Percentiles rank a stretch among this genome's conserved stretches.
These are phyloP conservation scores for Crenichthys baileyi DNA, from an alignment of 2,797 vertebrate species.

Conservation along the genomic window DNA sequence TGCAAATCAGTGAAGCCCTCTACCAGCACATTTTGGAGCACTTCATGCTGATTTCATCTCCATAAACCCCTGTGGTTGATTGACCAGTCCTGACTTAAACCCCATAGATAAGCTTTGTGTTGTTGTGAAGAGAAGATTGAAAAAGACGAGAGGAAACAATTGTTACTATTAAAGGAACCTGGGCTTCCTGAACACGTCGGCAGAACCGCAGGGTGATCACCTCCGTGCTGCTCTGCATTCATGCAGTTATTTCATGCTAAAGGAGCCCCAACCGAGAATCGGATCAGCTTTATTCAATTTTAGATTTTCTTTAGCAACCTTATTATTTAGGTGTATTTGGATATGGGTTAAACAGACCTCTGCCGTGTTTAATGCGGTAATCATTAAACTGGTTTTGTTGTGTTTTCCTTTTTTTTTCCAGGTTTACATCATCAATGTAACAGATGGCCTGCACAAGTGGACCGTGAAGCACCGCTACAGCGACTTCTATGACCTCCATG, in stretches of 20 bases:
- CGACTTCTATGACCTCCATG: constrained; percentile 95
- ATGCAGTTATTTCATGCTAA: not conserved
- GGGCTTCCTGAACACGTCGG: not conserved
- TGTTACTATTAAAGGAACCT: not conserved
- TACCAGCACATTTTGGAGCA: no score
- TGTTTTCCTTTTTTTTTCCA: constrained; percentile 62
- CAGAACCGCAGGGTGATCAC: not conserved
- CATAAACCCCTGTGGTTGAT: no score
- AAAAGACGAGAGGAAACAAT: not conserved
- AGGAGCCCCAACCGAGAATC: not conserved
- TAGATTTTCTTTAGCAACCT: no score
- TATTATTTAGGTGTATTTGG: no score
- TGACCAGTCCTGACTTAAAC: no score
- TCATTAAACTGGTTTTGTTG: not conserved
- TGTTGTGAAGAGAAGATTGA: not conserved
- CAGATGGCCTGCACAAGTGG: constrained; percentile 89
- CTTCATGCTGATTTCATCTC: no score
- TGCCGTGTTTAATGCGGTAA: not conserved
- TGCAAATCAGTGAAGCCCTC: no score
- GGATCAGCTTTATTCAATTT: not conserved
- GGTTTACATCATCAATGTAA: constrained; percentile 96
- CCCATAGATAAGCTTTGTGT: not conserved
- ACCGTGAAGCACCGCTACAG: constrained; percentile 97
- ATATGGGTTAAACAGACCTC: not conserved
- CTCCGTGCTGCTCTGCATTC: not conserved